Conservation (phyloP, 2,888 invertebrate genomes). For the Synergus umbraculus region DNA sequence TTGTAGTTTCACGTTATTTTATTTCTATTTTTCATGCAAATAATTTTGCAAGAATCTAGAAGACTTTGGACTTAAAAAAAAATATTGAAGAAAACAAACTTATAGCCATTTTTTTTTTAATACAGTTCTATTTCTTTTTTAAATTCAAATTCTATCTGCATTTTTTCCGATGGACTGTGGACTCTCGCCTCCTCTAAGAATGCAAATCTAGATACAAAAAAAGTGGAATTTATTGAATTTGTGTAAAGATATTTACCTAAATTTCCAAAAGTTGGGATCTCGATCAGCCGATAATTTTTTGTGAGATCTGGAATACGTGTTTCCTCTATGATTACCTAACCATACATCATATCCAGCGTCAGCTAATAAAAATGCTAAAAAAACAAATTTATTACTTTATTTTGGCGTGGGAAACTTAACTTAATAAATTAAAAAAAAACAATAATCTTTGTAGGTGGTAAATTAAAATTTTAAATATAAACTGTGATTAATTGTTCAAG, state of each 20-base stretch:
- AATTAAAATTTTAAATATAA: too few relatives aligned
- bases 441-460: too few relatives aligned
- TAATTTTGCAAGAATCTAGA: too few relatives aligned
- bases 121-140: background rate
- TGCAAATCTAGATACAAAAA: background rate
- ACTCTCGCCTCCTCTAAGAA: background rate
- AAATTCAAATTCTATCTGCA: background rate
- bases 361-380: slow-evolving; percentile 62
- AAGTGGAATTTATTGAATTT: background rate
- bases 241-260: slow-evolving; percentile 58
- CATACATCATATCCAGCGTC: slow-evolving; percentile 65
- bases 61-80: too few relatives aligned
- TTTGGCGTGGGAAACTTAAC: background rate
- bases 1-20: too few relatives aligned
- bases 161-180: background rate
- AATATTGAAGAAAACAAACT: too few relatives aligned
- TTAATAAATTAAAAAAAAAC: background rate
- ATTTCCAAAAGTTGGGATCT: slow-evolving; percentile 65
- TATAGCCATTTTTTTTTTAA: background rate
- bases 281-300: slow-evolving; percentile 51
- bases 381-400: background rate
- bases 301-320: slow-evolving; percentile 63
- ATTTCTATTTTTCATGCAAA: too few relatives aligned
- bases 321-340: slow-evolving; percentile 66
- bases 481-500: too few relatives aligned